Evolutionary conservation across 2,113 vertebrate genomes (phyloP).

Genomic region (Ptychochromis oligacanthus): DNA sequence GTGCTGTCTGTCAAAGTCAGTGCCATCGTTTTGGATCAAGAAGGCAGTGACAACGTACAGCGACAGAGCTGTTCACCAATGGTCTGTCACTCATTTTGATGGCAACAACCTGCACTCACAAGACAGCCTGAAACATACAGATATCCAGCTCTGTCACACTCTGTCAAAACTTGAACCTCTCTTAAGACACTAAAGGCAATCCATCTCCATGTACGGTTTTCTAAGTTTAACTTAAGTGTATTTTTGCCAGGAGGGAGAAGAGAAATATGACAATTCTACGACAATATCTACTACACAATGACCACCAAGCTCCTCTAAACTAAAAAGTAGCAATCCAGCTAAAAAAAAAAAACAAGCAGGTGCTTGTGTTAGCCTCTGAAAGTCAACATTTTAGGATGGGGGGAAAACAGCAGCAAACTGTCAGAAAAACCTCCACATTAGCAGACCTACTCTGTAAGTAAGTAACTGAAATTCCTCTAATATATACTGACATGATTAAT

Average conservation of each 20-base stretch:
- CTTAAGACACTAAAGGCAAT: slow-evolving; percentile 12
- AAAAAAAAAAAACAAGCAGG: background rate
- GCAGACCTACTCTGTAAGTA: background rate
- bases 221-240: background rate
- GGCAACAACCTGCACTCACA: slow-evolving; percentile 30
- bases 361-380: background rate
- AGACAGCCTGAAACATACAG: slow-evolving; percentile 13
- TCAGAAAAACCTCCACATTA: background rate
- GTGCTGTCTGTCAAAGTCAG: slow-evolving; percentile 48
- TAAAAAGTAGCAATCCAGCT: too few species aligned
- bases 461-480: background rate
- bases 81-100: slow-evolving; percentile 56
- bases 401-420: background rate
- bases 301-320: background rate
- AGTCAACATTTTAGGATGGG: background rate
- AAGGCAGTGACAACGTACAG: slow-evolving; percentile 22
- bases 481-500: background rate
- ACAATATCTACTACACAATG: background rate
- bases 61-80: slow-evolving; percentile 24
- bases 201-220: background rate
- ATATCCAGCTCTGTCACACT: slow-evolving; percentile 37
- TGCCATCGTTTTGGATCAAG: slow-evolving; percentile 38
- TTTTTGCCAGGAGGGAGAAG: background rate
- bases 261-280: background rate
- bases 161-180: slow-evolving; percentile 12